Base-by-base conservation (phyloP, 2,113 vertebrate genomes). In the Tringa solitaria region DNA sequence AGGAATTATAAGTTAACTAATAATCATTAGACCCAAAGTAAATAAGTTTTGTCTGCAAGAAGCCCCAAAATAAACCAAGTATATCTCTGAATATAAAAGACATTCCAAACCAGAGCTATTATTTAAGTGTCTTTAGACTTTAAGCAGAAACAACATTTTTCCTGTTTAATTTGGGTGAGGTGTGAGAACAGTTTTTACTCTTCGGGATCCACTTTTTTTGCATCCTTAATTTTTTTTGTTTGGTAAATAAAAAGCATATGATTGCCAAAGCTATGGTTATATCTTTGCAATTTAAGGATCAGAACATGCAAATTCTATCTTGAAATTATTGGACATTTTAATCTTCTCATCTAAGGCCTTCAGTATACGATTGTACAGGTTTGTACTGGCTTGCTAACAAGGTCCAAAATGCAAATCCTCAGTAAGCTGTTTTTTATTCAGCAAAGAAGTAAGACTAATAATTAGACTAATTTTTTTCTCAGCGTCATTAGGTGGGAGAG, bases 371-470 rank as follows among this genome's bases (percentile, higher is more conserved):
- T 63, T 45, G 32, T 56, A 50, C 23, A 79, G 67, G 53, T 76
- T 67, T 79, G 53, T 32, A 43, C 20, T 76, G 45, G 28, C 48
- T 95, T 87, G 50, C 39, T 75, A 61, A 87, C 20, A 57, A 60
- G 45, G 70, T 73, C 26, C 54, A 87, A 92, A 76, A 95, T 74
- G 74, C 53, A 91, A 95, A 95, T 95, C 50, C 33, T 91, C 77
- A 69, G 8, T 26, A 77, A 91, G 33, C 13, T 4, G 1, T 3
- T 70, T 91, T 69, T 92, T 73, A 64, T 91, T 76, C 61, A 79
- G 51, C 37, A 59, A 72, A 84, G 67, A 73, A 73, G n/a, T 50
- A 82, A 89, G 92, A 75, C 14, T 53, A 65, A 69, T 90, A 89
- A 93, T 84, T 75, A 89, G 92, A 78, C 5, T 3, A 28, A 1